Percentiles rank a stretch among this genome's conserved stretches.
These are phyloP conservation scores for Cisticola juncidis DNA, from an alignment of 2,113 vertebrate genomes.

Conservation along the genomic window DNA sequence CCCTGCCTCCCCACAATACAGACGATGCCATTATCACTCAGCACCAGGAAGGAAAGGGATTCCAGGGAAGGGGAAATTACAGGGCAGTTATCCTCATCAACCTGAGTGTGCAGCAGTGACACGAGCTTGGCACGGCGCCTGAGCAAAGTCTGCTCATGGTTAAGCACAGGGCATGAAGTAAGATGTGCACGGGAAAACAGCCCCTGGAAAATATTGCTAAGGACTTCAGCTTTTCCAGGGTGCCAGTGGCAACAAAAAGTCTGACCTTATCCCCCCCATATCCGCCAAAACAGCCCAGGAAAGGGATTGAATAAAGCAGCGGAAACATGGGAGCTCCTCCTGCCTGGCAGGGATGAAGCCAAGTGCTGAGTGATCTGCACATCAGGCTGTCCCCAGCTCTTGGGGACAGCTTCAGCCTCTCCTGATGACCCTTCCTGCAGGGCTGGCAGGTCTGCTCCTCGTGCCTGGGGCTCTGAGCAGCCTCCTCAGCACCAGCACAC, in stretches of 20 bases:
- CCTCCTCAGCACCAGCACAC: not conserved
- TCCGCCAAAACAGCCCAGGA: not conserved
- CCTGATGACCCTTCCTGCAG: rapidly evolving
- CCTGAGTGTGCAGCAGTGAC: not conserved
- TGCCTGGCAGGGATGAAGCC: not conserved
- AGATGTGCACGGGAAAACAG: not conserved
- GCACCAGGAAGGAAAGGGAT: conserved; percentile 25
- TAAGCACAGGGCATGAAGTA: not conserved
- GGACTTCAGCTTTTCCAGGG: not conserved
- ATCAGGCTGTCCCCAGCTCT: not conserved
- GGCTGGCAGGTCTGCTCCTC: not conserved
- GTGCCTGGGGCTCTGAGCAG: not conserved
- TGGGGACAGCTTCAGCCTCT: not conserved
- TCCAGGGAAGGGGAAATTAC: conserved; percentile 8
- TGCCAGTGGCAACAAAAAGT: not conserved
- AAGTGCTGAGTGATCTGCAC: not conserved
- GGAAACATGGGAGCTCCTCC: not conserved
- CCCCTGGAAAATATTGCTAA: not conserved
- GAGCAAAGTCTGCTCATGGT: not conserved
- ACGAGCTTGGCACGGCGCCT: not conserved
- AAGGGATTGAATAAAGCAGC: not conserved
- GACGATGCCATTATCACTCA: not conserved
- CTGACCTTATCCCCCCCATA: not conserved
- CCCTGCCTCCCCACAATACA: not conserved
- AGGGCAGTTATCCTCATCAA: conserved; percentile 29